phyloP scores from a whole-genome alignment of 53 echinoderm and acorn worm species.

The Temnopleurus reevesii region DNA sequence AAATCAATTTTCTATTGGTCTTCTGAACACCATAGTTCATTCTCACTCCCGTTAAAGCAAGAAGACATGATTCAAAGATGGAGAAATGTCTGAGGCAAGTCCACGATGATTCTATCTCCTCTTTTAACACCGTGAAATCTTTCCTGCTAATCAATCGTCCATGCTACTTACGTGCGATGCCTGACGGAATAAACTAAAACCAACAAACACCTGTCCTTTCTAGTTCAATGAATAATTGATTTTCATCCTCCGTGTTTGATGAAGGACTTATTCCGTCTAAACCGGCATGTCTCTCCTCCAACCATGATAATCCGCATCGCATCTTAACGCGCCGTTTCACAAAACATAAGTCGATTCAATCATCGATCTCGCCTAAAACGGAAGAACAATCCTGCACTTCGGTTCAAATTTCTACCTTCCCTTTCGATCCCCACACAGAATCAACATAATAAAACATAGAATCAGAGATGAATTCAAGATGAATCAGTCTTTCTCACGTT shows the following conservation, averaged over 20 bases:
- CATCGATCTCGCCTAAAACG: background rate
- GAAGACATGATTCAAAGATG: background rate
- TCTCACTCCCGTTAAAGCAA: background rate
- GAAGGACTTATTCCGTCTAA: background rate
- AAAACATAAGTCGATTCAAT: slow-evolving; percentile 13
- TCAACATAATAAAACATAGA: background rate
- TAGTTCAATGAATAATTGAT: slow-evolving; percentile 23
- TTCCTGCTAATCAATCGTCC: slow-evolving; percentile 34
- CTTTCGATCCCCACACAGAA: background rate
- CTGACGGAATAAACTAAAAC: slow-evolving; percentile 6
- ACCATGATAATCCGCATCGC: background rate
- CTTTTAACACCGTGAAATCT: slow-evolving; percentile 8
- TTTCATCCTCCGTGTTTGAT: slow-evolving; percentile 7
- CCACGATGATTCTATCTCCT: background rate
- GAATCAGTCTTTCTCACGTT: background rate
- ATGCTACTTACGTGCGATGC: background rate
- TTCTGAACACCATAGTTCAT: slow-evolving; percentile 4
- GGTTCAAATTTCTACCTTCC: too few relatives aligned
- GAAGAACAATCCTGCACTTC: background rate
- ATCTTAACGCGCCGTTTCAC: background rate
- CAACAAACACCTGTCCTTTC: slow-evolving; percentile 37
- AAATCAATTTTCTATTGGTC: slow-evolving; percentile 34
- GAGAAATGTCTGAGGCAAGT: slow-evolving; percentile 4
- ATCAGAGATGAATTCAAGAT: background rate
- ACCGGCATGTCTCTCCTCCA: background rate